A percentile compares a stretch with the other conserved stretches of the same genome.
These are phyloP conservation scores for Trichechus manatus DNA, from an alignment of 2,113 vertebrate genomes.

Conservation along the genomic window DNA sequence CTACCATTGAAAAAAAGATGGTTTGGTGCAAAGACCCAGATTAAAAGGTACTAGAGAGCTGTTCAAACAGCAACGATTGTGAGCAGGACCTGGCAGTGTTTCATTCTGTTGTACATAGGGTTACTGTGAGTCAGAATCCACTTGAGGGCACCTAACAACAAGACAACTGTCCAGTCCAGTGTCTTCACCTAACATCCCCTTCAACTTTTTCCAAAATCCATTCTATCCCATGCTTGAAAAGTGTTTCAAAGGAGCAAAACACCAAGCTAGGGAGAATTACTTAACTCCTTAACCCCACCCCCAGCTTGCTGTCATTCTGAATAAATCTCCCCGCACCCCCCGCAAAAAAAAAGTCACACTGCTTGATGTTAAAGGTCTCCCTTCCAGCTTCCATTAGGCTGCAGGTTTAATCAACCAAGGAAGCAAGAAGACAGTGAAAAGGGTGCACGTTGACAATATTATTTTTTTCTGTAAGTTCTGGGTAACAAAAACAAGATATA, in stretches of 20 bases:
- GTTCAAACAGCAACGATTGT: not conserved
- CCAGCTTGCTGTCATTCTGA: not conserved
- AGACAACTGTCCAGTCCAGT: not conserved
- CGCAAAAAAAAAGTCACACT: not conserved
- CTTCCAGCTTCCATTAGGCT: not conserved
- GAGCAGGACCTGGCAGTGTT: no score
- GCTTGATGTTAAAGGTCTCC: not conserved
- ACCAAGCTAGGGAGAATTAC: not conserved
- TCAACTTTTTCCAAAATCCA: not conserved
- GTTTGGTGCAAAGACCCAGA: not conserved
- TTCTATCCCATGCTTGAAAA: not conserved
- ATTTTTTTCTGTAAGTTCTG: not conserved
- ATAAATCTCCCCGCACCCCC: not conserved
- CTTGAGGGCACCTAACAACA: no score
- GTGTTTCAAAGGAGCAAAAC: not conserved
- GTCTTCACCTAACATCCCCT: not conserved
- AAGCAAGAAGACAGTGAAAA: not conserved
- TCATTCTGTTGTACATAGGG: no score
- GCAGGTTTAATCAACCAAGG: not conserved
- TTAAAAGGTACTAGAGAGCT: slow-evolving; percentile 1
- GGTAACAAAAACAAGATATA: not conserved
- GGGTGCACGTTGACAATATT: not conserved
- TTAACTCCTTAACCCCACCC: not conserved
- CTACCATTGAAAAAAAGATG: not conserved
- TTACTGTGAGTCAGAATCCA: no score